Evolutionary conservation across 2,797 vertebrate genomes (phyloP).

Genomic region (Heteromormyrus szaboi): DNA sequence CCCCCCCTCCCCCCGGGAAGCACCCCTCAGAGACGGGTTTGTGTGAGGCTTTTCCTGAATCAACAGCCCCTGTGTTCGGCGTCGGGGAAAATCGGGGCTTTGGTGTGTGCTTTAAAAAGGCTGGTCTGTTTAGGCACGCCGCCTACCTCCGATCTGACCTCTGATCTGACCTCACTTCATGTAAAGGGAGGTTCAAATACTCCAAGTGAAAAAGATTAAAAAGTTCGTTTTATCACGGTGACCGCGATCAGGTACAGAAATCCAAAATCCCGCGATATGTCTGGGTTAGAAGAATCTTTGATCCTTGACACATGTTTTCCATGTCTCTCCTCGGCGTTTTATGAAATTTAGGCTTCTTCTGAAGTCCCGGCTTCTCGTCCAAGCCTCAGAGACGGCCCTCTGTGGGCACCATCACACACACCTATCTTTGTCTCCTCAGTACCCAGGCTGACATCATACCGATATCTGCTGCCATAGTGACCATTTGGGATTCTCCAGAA

Average conservation of each 20-base stretch:
- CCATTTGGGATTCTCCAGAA: background rate
- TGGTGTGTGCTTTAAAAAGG: background rate
- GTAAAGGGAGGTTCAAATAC: background rate
- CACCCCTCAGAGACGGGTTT: background rate
- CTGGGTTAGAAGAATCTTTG: background rate
- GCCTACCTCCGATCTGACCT: background rate
- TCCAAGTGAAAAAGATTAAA: background rate
- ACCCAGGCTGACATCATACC: background rate
- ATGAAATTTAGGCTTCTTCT: background rate
- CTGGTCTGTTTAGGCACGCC: background rate
- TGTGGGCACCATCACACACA: background rate
- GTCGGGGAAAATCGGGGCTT: background rate
- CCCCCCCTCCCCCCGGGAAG: conserved; percentile 3
- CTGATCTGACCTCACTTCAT: background rate
- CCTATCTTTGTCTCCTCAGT: background rate
- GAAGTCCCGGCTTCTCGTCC: background rate
- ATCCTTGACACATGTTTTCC: background rate
- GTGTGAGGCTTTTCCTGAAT: conserved; percentile 17
- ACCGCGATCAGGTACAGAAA: background rate
- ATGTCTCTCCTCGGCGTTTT: background rate
- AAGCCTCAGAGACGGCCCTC: background rate
- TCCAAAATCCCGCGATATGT: background rate
- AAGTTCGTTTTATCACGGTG: background rate
- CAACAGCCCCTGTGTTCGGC: conserved; percentile 22
- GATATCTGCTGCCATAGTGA: background rate